Evolutionary conservation across 2,888 invertebrate genomes (phyloP).

Genomic region (Germaria angustata): DNA sequence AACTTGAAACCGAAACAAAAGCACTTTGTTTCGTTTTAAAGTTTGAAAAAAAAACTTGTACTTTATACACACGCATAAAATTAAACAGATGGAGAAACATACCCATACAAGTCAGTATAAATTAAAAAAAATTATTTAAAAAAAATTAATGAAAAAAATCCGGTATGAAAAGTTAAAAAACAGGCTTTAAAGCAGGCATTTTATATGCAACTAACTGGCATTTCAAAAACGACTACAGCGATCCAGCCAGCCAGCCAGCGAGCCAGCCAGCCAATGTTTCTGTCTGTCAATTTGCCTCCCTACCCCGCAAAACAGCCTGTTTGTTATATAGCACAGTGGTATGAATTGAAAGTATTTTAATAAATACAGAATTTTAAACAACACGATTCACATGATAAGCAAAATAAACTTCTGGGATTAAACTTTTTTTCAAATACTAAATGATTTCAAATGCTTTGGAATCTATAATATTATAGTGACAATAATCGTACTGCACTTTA

Average conservation of each 20-base stretch:
- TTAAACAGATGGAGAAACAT: constrained; percentile 58
- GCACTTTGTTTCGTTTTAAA: constrained; percentile 28
- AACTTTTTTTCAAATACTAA: no score
- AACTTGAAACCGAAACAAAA: constrained; percentile 18
- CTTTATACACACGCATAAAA: constrained; percentile 53
- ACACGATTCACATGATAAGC: no score
- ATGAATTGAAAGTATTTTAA: background rate
- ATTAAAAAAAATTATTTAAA: constrained; percentile 36
- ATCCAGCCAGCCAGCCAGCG: background rate
- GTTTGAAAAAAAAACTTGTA: constrained; percentile 17
- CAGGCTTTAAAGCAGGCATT: constrained; percentile 61
- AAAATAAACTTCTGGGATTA: no score
- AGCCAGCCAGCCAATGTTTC: constrained; percentile 9
- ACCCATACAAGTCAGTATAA: constrained; percentile 42
- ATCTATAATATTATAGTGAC: no score
- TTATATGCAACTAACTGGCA: constrained; percentile 59
- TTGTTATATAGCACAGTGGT: constrained; percentile 9
- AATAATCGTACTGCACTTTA: no score
- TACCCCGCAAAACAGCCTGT: constrained; percentile 17
- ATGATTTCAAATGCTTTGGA: no score
- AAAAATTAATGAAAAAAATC: background rate
- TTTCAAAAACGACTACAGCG: constrained; percentile 43
- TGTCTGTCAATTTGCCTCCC: constrained; percentile 7
- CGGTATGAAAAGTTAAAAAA: constrained; percentile 50
- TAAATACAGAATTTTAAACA: no score